Evolutionary conservation across 2,113 vertebrate genomes (phyloP).

Genomic region (Dicrurus megarhynchus): DNA sequence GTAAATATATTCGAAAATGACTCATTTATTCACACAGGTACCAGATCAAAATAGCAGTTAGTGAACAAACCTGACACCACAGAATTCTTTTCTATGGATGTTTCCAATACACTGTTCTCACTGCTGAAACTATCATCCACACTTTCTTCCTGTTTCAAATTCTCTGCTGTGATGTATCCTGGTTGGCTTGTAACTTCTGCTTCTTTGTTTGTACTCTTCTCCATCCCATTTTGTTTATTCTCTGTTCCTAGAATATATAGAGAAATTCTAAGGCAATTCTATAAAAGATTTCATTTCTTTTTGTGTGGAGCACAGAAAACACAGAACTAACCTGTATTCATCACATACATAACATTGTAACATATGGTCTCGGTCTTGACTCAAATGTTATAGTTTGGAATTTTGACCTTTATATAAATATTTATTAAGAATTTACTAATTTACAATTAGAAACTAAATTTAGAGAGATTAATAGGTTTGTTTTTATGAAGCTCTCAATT

Average conservation of each 20-base stretch:
- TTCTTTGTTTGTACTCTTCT: not conserved
- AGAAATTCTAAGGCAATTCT: not conserved
- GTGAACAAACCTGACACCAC: slow-evolving; percentile 55
- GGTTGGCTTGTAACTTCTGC: not conserved
- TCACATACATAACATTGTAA: not conserved
- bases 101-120: slow-evolving; percentile 4
- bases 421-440: not conserved
- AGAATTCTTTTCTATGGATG: slow-evolving; percentile 28
- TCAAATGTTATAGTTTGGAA: not conserved
- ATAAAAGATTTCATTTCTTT: not conserved
- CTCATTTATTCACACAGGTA: not conserved
- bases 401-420: not conserved
- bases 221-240: not conserved
- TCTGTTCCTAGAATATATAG: slow-evolving; percentile 39
- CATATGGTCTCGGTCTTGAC: not conserved
- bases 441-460: not conserved
- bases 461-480: not conserved
- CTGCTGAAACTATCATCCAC: not conserved
- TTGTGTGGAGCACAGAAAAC: not conserved
- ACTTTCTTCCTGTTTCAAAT: not conserved
- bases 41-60: not conserved
- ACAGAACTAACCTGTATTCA: not conserved
- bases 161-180: not conserved
- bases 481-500: not conserved
- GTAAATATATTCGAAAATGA: not conserved